phyloP scores from a whole-genome alignment of 2,888 invertebrate species.

The Yponomeuta sedellus region DNA sequence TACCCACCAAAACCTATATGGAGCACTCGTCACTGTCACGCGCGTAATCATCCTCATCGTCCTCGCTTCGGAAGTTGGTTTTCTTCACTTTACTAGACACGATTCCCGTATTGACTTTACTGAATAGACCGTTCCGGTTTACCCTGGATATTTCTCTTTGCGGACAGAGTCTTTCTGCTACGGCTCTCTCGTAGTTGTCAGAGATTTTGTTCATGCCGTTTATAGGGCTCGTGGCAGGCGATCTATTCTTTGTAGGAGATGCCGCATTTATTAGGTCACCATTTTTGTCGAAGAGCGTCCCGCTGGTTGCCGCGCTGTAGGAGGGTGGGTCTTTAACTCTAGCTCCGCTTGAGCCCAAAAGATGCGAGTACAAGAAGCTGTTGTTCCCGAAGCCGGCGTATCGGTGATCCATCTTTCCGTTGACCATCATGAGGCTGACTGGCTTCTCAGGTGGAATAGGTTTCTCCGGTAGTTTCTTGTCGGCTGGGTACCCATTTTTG shows the following conservation, averaged over 20 bases:
- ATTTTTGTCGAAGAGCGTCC: slow-evolving; percentile 43
- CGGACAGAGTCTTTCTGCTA: slow-evolving; percentile 62
- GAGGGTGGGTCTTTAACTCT: slow-evolving; percentile 62
- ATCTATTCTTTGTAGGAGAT: slow-evolving; percentile 46
- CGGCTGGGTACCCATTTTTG: slow-evolving; percentile 50
- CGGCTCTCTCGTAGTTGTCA: slow-evolving; percentile 67
- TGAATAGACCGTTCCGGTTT: slow-evolving; percentile 59
- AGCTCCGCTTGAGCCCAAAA: slow-evolving; percentile 48
- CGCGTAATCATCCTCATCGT: slow-evolving; percentile 72
- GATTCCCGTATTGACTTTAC: slow-evolving; percentile 64
- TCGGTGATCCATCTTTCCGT: slow-evolving; percentile 63
- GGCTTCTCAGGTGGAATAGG: slow-evolving; percentile 69
- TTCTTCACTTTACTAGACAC: slow-evolving; percentile 56
- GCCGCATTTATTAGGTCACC: slow-evolving; percentile 33
- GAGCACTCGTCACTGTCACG: slow-evolving; percentile 80
- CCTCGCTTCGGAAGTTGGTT: slow-evolving; percentile 41
- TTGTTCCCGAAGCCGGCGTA: slow-evolving; percentile 58
- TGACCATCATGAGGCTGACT: slow-evolving; percentile 67
- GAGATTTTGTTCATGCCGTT: slow-evolving; percentile 69
- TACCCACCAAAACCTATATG: slow-evolving; percentile 49
- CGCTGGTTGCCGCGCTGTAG: slow-evolving; percentile 54
- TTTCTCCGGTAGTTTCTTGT: slow-evolving; percentile 50
- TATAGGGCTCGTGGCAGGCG: slow-evolving; percentile 54
- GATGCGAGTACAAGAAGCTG: slow-evolving; percentile 66
- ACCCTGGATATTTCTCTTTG: slow-evolving; percentile 50